Evolutionary conservation across 2,113 vertebrate species (phyloP).

Genomic region (Sinocyclocheilus grahami): DNA sequence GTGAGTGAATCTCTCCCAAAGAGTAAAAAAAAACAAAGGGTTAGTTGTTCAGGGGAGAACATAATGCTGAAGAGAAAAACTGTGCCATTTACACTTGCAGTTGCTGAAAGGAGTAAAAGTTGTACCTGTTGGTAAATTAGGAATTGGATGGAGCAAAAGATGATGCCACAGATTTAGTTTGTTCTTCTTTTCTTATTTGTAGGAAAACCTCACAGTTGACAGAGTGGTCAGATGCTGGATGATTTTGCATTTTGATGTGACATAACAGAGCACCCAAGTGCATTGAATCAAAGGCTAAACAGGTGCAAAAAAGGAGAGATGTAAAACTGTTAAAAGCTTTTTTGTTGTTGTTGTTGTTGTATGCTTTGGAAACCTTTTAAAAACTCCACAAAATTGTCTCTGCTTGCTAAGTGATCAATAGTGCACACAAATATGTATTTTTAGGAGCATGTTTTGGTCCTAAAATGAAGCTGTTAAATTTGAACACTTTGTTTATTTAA

Average conservation of each 20-base stretch:
- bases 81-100: background rate
- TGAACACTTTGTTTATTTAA: background rate
- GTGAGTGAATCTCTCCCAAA: background rate
- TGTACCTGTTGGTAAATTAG: background rate
- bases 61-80: background rate
- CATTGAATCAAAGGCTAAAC: constrained; percentile 6
- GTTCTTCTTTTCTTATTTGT: background rate
- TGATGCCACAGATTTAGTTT: background rate
- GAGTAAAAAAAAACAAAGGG: background rate
- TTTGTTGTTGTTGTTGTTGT: too few relatives aligned
- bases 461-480: background rate
- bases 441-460: background rate
- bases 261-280: background rate
- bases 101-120: background rate
- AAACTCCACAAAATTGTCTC: too few relatives aligned
- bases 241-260: background rate
- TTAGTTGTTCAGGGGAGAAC: background rate
- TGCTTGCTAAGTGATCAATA: background rate
- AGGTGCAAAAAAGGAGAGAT: background rate
- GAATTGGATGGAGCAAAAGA: background rate
- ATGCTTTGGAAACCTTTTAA: too few relatives aligned
- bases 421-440: background rate
- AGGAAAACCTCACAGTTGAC: background rate
- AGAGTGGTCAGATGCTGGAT: background rate
- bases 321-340: background rate